phyloP scores from a whole-genome alignment of 2,888 invertebrate species.

The Chelonus formosanus region DNA sequence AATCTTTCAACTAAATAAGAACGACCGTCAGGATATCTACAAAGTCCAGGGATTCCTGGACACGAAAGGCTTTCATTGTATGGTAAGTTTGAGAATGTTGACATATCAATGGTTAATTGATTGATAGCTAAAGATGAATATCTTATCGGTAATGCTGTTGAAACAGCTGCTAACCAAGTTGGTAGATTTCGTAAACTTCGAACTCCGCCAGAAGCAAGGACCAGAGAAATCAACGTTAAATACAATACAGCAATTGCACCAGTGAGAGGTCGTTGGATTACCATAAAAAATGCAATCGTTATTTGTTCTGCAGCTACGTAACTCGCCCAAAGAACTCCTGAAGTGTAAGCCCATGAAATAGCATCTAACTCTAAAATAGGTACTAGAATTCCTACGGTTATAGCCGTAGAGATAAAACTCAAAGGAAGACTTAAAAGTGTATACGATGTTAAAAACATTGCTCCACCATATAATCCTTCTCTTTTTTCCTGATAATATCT shows the following conservation, averaged over 20 bases:
- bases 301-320: conserved; percentile 88
- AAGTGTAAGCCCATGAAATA: conserved; percentile 55
- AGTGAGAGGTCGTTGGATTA: conserved; percentile 80
- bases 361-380: conserved; percentile 65
- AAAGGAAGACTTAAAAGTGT: conserved; percentile 84
- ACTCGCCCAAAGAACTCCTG: conserved; percentile 80
- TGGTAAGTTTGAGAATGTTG: conserved; percentile 55
- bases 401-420: conserved; percentile 78
- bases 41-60: conserved; percentile 65
- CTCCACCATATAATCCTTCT: conserved; percentile 88
- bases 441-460: conserved; percentile 83
- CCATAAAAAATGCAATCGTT: conserved; percentile 81
- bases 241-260: conserved; percentile 84
- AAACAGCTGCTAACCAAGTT: conserved; percentile 56
- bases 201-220: conserved; percentile 58
- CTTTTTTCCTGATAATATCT: conserved; percentile 91
- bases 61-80: conserved; percentile 68
- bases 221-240: conserved; percentile 73
- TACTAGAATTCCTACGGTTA: conserved; percentile 77
- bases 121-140: conserved; percentile 61
- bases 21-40: conserved; percentile 76
- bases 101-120: conserved; percentile 56
- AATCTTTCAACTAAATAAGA: conserved; percentile 79
- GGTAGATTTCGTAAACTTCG: conserved; percentile 58
- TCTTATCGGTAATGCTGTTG: conserved; percentile 57